Evolutionary conservation across 2,113 vertebrate genomes (phyloP).

Genomic region (Coracopsis vasa): DNA sequence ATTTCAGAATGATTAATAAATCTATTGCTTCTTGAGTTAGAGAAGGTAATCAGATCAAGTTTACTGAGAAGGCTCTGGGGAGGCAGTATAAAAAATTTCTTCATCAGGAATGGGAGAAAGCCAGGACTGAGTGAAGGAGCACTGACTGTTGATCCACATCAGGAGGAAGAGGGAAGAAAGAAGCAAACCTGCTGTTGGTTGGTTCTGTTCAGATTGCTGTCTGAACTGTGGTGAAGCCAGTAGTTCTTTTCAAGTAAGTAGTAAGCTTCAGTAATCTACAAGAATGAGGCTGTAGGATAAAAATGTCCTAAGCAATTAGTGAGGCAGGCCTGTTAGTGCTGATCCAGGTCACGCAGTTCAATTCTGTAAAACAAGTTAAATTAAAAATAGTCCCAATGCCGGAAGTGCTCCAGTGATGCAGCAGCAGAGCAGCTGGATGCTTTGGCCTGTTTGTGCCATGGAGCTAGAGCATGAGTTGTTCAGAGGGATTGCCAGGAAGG

Average conservation of each 20-base stretch:
- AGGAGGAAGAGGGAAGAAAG: not conserved
- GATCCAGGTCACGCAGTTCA: not conserved
- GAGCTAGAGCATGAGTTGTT: not conserved
- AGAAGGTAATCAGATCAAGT: not conserved
- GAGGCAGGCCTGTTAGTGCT: not conserved
- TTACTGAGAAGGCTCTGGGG: not conserved
- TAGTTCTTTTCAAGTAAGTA: not conserved
- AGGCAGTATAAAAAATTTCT: not conserved
- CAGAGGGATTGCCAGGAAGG: not conserved
- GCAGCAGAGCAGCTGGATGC: rapidly evolving
- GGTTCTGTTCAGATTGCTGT: not conserved
- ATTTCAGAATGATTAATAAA: not conserved
- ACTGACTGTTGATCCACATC: rapidly evolving
- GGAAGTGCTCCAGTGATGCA: rapidly evolving
- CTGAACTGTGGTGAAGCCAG: rapidly evolving
- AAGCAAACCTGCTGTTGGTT: not conserved
- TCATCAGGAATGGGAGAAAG: not conserved
- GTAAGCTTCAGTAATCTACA: not conserved
- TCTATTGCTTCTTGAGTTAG: not conserved
- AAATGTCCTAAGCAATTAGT: not conserved
- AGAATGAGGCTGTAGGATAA: not conserved
- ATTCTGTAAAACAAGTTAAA: not conserved
- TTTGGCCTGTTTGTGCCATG: rapidly evolving
- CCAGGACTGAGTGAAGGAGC: not conserved
- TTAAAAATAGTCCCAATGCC: rapidly evolving